These are phyloP conservation scores for Philaenus spumarius DNA, from an alignment of 1,140 invertebrate genomes.

Conservation along the genomic window DNA sequence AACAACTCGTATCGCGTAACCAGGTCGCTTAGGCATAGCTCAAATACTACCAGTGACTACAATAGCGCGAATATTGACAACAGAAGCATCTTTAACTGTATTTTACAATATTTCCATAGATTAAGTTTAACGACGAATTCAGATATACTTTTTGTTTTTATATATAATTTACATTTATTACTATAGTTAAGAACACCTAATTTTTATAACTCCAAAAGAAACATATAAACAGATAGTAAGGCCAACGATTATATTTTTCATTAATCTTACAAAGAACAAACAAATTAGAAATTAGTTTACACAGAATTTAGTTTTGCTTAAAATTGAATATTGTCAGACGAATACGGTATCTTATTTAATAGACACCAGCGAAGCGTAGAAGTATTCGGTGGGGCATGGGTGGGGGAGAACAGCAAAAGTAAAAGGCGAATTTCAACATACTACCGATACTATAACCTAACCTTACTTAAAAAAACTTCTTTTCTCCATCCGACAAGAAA, in stretches of 20 bases:
- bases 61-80: no score
- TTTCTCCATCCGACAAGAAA: not conserved
- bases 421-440: not conserved
- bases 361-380: conserved; percentile 16
- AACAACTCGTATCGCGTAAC: no score
- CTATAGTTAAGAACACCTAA: conserved; percentile 16
- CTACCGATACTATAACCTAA: not conserved
- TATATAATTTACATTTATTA: conserved; percentile 13
- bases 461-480: not conserved
- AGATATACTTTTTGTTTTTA: conserved; percentile 13
- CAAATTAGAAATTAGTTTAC: conserved; percentile 14
- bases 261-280: conserved; percentile 14
- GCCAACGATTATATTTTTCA: conserved; percentile 20
- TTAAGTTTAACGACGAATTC: conserved; percentile 7
- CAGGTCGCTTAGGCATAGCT: no score
- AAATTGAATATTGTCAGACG: conserved; percentile 19
- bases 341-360: conserved; percentile 5
- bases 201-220: conserved; percentile 15
- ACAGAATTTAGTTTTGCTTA: conserved; percentile 16
- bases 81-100: not conserved
- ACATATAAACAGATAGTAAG: conserved; percentile 19
- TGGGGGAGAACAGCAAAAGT: not conserved
- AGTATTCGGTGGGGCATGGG: conserved; percentile 7
- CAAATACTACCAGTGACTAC: no score
- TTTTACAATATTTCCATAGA: conserved; percentile 9